These are phyloP conservation scores for Tiliacea aurago DNA, from an alignment of 2,888 invertebrate genomes.

Conservation along the genomic window DNA sequence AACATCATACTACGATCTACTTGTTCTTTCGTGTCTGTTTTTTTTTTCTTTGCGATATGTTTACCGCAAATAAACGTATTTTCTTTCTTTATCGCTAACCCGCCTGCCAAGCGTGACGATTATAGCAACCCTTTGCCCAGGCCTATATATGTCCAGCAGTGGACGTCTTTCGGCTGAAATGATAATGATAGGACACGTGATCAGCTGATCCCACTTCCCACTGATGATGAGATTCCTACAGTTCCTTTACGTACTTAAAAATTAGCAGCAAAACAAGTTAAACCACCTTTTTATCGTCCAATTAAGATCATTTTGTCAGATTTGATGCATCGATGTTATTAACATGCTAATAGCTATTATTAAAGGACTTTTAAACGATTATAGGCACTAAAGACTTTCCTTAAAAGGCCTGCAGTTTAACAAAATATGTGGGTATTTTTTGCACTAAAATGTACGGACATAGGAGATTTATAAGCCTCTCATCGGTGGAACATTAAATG, in stretches of 20 bases:
- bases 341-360: slow-evolving; percentile 51
- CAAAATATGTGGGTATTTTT: slow-evolving; percentile 24
- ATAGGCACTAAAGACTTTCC: slow-evolving; percentile 18
- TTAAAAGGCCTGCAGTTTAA: slow-evolving; percentile 22
- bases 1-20: too few relatives aligned
- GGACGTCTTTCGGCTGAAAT: too few relatives aligned
- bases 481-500: slow-evolving; percentile 17
- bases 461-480: slow-evolving; percentile 34
- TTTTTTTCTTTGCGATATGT: too few relatives aligned
- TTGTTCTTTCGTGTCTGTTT: too few relatives aligned
- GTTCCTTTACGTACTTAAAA: slow-evolving; percentile 8
- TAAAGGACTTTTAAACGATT: slow-evolving; percentile 15
- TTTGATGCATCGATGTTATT: slow-evolving; percentile 44
- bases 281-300: slow-evolving; percentile 21
- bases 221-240: neutral
- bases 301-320: slow-evolving; percentile 32
- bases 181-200: too few relatives aligned
- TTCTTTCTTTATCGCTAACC: too few relatives aligned
- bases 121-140: too few relatives aligned
- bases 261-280: slow-evolving; percentile 10
- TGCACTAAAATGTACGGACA: slow-evolving; percentile 15
- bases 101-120: too few relatives aligned
- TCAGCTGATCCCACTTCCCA: too few relatives aligned
- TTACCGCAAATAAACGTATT: too few relatives aligned
- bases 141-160: too few relatives aligned